Evolutionary conservation across 1,140 invertebrate genomes (phyloP), one percentile per base, ranked within the genome.

Genomic region (Temnothorax curvispinosus): DNA sequence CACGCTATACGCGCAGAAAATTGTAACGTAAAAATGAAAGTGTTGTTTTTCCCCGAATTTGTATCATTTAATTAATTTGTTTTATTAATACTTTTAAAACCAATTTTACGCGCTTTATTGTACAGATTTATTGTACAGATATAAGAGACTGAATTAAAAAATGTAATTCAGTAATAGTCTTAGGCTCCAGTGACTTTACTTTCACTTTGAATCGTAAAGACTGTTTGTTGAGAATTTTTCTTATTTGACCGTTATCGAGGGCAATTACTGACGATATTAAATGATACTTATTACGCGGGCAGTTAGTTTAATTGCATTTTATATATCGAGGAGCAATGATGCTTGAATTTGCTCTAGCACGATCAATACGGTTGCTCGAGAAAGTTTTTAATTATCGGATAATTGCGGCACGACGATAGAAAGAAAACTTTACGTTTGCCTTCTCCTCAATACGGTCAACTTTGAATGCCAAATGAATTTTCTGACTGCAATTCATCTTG

Each of bases 301-400:
- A 74, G 41, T 84, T 84, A 60, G 32, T 84, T 47, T 18, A 71
- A 27, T 44, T 35, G 41, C 52, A 58, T 54, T 82, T 82, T 82
- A 60, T 84, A 74, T 60, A 75, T 71, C 27, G 27, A 58, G 4
- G 27, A 13, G 41, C 56, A 84, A 75, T 60, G 69, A 84, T 38
- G 69, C 69, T 35, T 84, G 67, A 84, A 84, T 74, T 74, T 56
- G 52, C 38, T 21, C 3, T 35, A 50, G 80, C 21, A 11, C 41
- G 54, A 47, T 84, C 54, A 62, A 84, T 74, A 69, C 13, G 27
- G 18, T 9, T 38, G 56, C 54, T 50, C 21, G 62, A 44, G 15
- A 84, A 87, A 87, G n/a, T 86, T 86, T 89, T 89, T 85, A 89
- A 91, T 91, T 89, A 85, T 85, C 21, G 65, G 44, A 58, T 67